These are phyloP conservation scores for Drosophila santomea DNA, from an alignment of 1,140 invertebrate species.

Conservation along the genomic window DNA sequence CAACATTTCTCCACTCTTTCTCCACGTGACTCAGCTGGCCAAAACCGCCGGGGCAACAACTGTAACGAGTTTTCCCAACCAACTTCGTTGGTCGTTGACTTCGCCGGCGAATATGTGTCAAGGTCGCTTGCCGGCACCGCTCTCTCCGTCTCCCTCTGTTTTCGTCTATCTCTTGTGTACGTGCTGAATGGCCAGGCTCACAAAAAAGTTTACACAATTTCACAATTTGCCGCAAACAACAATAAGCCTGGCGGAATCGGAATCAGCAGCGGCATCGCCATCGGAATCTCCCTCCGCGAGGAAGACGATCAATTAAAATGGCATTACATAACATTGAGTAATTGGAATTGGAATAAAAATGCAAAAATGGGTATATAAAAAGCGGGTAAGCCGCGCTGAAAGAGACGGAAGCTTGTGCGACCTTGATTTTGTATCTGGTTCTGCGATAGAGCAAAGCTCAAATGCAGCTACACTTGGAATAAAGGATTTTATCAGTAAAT, in stretches of 20 bases:
- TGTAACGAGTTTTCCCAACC: constrained; percentile 41
- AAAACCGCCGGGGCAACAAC: constrained; percentile 12
- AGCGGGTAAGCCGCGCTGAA: constrained; percentile 9
- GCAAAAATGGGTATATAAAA: neutral
- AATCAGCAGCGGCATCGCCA: constrained; percentile 12
- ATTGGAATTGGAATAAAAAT: constrained; percentile 19
- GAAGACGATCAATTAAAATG: constrained; percentile 52
- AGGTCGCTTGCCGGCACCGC: constrained; percentile 47
- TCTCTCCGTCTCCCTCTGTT: constrained; percentile 5
- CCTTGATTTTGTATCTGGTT: constrained; percentile 41
- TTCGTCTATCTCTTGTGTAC: constrained; percentile 44
- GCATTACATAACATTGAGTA: constrained; percentile 50
- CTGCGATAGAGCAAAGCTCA: constrained; percentile 13
- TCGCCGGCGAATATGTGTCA: constrained; percentile 57
- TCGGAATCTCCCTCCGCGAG: constrained; percentile 12
- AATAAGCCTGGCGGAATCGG: constrained; percentile 20
- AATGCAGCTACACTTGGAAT: constrained; percentile 24
- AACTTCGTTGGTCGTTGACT: constrained; percentile 46
- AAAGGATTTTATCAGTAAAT: neutral
- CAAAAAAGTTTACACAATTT: constrained; percentile 47
- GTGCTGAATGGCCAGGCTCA: constrained; percentile 39
- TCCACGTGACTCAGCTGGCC: constrained; percentile 23
- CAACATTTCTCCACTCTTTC: constrained; percentile 23
- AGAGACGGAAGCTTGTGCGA: constrained; percentile 31
- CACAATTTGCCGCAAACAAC: constrained; percentile 35